These are phyloP conservation scores for Epizoanthus stellaris DNA, from an alignment of 92 coral and sea anemone species.

Conservation along the genomic window DNA sequence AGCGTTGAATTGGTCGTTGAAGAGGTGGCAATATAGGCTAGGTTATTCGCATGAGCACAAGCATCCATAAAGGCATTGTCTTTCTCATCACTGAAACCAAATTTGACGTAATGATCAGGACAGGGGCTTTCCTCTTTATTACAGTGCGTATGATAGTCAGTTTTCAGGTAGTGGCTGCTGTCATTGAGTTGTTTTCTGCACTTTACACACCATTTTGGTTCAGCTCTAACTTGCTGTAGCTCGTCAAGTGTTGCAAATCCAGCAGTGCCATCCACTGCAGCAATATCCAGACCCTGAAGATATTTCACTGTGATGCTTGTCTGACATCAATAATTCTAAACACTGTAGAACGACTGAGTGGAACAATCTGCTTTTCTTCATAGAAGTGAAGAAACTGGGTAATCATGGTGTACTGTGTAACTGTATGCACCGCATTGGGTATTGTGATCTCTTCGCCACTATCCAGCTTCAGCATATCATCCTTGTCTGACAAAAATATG, in stretches of 20 bases:
- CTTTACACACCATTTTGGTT: conserved; percentile 31
- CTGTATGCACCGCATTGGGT: conserved; percentile 70
- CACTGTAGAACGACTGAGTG: conserved; percentile 56
- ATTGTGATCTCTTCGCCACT: conserved; percentile 53
- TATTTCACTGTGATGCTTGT: conserved; percentile 69
- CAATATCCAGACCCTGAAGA: conserved; percentile 70
- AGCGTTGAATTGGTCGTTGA: conserved; percentile 5
- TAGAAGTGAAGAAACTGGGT: conserved; percentile 57
- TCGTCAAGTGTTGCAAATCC: conserved; percentile 57
- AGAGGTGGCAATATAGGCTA: conserved; percentile 22
- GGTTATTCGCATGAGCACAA: conserved; percentile 50
- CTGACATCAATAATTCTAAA: conserved; percentile 63
- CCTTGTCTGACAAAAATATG: conserved; percentile 61
- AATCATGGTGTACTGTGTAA: conserved; percentile 70
- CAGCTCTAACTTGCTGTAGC: conserved; percentile 28
- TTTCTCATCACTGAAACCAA: conserved; percentile 58
- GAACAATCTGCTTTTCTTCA: conserved; percentile 55
- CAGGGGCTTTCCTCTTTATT: conserved; percentile 34
- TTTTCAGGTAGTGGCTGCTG: conserved; percentile 39
- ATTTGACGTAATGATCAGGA: conserved; percentile 60
- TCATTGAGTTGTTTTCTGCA: conserved; percentile 38
- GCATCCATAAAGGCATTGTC: conserved; percentile 38
- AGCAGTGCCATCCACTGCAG: conserved; percentile 48
- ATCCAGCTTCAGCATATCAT: conserved; percentile 55
- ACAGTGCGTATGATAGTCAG: conserved; percentile 40